A percentile compares a stretch with the other conserved stretches of the same genome.
Evolutionary conservation across 2,113 vertebrate genomes (phyloP).

Genomic region (Mesocricetus auratus): DNA sequence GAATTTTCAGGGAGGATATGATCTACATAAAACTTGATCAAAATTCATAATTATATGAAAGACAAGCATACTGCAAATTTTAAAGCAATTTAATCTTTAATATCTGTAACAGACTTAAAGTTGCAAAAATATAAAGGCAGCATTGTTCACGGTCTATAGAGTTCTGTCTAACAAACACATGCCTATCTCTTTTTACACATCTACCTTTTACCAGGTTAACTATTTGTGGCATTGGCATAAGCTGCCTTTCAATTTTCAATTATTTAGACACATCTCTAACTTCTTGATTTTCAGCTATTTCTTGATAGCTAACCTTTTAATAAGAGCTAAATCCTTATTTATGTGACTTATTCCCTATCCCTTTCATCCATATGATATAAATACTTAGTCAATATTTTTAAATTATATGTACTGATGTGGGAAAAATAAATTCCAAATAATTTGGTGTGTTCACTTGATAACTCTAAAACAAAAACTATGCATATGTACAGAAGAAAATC

Average conservation of each 20-base stretch:
- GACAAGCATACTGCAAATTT: background rate
- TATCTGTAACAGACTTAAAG: background rate
- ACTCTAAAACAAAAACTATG: slow-evolving; percentile 6
- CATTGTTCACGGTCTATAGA: background rate
- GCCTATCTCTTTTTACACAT: background rate
- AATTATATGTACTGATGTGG: background rate
- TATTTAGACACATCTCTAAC: background rate
- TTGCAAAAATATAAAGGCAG: background rate
- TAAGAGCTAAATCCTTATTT: background rate
- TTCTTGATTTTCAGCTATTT: background rate
- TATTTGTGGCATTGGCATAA: background rate
- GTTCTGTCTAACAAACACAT: background rate
- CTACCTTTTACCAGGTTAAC: background rate
- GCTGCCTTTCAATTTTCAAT: background rate
- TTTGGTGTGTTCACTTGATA: background rate
- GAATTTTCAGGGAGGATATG: background rate
- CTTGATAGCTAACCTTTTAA: background rate
- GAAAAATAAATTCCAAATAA: background rate
- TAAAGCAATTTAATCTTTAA: background rate
- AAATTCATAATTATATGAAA: background rate
- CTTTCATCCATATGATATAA: background rate
- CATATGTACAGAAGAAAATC: background rate
- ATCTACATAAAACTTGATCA: background rate
- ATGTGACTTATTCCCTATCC: background rate
- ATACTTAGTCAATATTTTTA: background rate